phyloP scores from a whole-genome alignment of 2,113 vertebrate genomes.

The Prolemur simus region DNA sequence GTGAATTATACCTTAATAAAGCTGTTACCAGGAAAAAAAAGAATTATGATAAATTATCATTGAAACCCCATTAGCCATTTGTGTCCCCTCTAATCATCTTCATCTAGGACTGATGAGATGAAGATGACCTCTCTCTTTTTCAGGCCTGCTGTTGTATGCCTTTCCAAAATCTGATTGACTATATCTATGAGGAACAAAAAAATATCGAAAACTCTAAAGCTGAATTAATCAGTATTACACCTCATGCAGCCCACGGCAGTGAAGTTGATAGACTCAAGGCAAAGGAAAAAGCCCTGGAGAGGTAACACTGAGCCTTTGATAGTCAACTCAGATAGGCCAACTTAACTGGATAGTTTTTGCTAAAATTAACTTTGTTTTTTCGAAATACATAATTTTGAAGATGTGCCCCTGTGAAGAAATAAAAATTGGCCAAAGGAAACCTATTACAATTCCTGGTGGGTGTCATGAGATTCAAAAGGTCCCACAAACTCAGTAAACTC shows the following conservation, averaged over 20 bases:
- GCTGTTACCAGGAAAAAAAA: neutral
- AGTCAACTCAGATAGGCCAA: neutral
- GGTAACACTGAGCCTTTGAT: neutral
- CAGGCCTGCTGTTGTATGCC: conserved; percentile 56
- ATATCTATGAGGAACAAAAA: conserved; percentile 37
- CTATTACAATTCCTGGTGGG: neutral
- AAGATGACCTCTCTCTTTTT: conserved; percentile 11
- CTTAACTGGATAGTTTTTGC: neutral
- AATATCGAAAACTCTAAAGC: neutral
- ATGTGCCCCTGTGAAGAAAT: neutral
- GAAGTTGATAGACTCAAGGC: conserved; percentile 45
- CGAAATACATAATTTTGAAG: neutral
- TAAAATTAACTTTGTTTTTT: neutral
- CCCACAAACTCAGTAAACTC: neutral
- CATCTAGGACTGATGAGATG: neutral
- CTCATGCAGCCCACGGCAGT: conserved; percentile 18
- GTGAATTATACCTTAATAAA: neutral
- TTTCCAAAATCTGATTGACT: conserved; percentile 64
- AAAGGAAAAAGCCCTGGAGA: conserved; percentile 61
- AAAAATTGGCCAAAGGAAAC: conserved; percentile 19
- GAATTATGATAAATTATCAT: neutral
- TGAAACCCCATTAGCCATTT: neutral
- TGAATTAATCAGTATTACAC: conserved; percentile 47
- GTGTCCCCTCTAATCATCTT: neutral
- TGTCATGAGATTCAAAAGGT: neutral